Evolutionary conservation across 2,113 vertebrate species (phyloP).

Genomic region (Cyanoderma ruficeps): DNA sequence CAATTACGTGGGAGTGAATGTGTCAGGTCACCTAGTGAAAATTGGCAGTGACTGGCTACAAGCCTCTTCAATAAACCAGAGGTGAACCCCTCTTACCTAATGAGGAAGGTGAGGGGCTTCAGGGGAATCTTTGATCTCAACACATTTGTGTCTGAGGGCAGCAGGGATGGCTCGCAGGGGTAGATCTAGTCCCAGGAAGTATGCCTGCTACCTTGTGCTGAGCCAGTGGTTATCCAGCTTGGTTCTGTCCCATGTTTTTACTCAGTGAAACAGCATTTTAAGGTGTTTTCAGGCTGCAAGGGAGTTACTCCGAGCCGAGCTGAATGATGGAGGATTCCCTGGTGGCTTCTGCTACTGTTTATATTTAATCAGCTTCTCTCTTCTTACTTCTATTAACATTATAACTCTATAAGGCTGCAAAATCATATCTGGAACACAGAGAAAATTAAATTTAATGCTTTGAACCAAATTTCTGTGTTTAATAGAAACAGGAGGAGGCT

Average conservation of each 20-base stretch:
- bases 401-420: neutral
- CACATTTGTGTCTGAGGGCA: rapidly evolving
- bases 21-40: neutral
- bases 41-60: neutral
- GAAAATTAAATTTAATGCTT: constrained; percentile 5
- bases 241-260: neutral
- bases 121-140: neutral
- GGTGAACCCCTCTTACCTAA: neutral
- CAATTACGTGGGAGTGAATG: rapidly evolving
- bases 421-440: neutral
- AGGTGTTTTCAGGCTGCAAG: neutral
- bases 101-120: neutral
- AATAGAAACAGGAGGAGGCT: neutral
- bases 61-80: neutral
- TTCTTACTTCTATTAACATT: neutral
- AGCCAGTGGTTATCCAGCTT: neutral
- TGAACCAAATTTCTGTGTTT: neutral
- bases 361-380: constrained; percentile 17
- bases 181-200: neutral
- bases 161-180: neutral
- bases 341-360: neutral
- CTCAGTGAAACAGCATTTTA: neutral
- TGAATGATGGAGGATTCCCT: neutral
- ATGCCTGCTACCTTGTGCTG: neutral
- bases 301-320: neutral